Base-by-base conservation (phyloP, 2,113 vertebrate species). In the Mormyrus iriodes region DNA sequence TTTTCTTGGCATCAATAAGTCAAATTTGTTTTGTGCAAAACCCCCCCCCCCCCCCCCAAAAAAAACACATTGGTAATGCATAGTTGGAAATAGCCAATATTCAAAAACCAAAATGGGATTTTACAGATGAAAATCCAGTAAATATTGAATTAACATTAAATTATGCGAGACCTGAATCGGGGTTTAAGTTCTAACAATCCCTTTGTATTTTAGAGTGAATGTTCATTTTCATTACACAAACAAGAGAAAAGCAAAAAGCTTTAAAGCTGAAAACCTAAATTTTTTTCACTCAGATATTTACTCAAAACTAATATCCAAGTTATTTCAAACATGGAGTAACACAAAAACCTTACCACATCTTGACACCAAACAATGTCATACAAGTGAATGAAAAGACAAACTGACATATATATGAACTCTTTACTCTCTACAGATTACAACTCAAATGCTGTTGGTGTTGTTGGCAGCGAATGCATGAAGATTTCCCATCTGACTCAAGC, bases 401-500 rank as follows among this genome's bases (percentile, higher is more conserved):
- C 31, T 19, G 35, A 79, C 35, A 42, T 79, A 35, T 19, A 79
- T 7, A 9, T 19, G 73, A 58, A 58, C 69, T 6, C n/a, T 73
- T 73, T 76, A 76, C 73, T 35, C 27, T 48, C 15, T 12, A 44
- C 21, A 85, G 88, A 79, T 52, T 48, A 55, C 89, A 73, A 49
- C 5, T 99, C 96, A 99, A 94, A 98, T 97, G 93, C 97, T 96
- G 93, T 99, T 98, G 93, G 98, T 99, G 94, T 98, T 99, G 93
- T 99, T 99, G 92, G 97, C 97, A 88, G 98, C 95, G 92, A 99
- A 99, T 76, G 98, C 98, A 3, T 99, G 98, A 91, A 99, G 95
- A 91, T 99, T 99, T 61, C 98, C 98, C 96, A 99, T 98, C 94
- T 99, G 98, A 95, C 98, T 99, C 93, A 99, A 96, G 92, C 98